Evolutionary conservation across 2,888 invertebrate species (phyloP), one percentile per base, ranked within the genome.

Genomic region (Caenorhabditis sp.): DNA sequence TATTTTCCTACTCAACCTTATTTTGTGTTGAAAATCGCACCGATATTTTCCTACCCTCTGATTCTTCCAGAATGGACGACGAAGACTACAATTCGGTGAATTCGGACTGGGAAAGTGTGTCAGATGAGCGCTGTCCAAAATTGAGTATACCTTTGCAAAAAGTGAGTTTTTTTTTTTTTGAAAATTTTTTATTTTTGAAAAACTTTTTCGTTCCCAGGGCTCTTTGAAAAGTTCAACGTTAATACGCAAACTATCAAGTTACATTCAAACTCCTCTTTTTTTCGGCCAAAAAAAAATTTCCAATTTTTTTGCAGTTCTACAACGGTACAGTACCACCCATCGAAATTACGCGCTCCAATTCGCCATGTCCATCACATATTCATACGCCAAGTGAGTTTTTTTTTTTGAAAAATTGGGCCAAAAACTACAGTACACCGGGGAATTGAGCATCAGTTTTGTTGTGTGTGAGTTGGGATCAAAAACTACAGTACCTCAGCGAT

Each of bases 61-160:
- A n/a, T n/a, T n/a, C 43, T 43, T 43, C 14, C 8, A 17, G 14
- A 43, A 55, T 55, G 55, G 51, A 19, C 8, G 51, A 51, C 5
- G 77, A 77, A 63, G 70, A 72, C 12, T 58, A 64, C 63, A 64
- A 66, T 24, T 78, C 78, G 61, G 60, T 76, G 55, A 74, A 68
- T 65, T 78, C 78, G 51, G 78, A 78, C 54, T 78, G 78, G 78
- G 78, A 78, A 53, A 74, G 74, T 69, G 62, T 71, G 71, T 62
- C 19, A n/a, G 26, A 55, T 17, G 26, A 55, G 14, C 17, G 2
- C 5, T 5, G 1, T 26, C 17, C 17, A 2, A 27, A 55, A 3
- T 4, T 21, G 12, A 26, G 10, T 6, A 27, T 55, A 4, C 17
- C 27, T 1, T 5, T 24, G 26, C 23, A 55, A 26, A 21, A 23